Percentiles rank a stretch among this genome's conserved stretches.
Conservation (phyloP, 2,888 invertebrate species). For the Dryomyza anilis region DNA sequence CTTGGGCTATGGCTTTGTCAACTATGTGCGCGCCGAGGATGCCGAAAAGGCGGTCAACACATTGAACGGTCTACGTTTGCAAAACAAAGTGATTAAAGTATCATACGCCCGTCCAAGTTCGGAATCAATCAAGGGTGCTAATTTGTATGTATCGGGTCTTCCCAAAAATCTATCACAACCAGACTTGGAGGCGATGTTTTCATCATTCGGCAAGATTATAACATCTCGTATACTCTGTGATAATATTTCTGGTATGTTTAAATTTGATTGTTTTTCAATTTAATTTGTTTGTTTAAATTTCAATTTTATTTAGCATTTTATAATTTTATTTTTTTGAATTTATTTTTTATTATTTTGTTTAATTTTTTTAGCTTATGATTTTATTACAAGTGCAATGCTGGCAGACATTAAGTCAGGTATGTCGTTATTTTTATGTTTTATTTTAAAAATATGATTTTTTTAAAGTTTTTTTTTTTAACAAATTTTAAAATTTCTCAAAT, state of each 20-base stretch:
- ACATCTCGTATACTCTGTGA: slow-evolving; percentile 97
- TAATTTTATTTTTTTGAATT: background rate
- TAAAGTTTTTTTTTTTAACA: background rate
- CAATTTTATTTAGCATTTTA: background rate
- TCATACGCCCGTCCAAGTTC: slow-evolving; percentile 97
- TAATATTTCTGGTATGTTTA: slow-evolving; percentile 66
- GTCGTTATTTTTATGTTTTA: too few species aligned
- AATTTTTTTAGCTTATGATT: slow-evolving; percentile 35
- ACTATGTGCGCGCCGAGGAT: slow-evolving; percentile 97
- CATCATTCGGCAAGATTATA: slow-evolving; percentile 93
- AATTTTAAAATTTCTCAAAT: background rate
- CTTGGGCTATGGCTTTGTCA: slow-evolving; percentile 99
- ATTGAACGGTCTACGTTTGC: slow-evolving; percentile 95
- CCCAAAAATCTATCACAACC: slow-evolving; percentile 97
- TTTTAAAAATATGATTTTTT: background rate
- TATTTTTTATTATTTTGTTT: slow-evolving; percentile 18
- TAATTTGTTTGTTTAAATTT: background rate
- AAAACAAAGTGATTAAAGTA: slow-evolving; percentile 99
- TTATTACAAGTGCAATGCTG: slow-evolving; percentile 34
- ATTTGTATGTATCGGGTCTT: slow-evolving; percentile 95
- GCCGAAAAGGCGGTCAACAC: slow-evolving; percentile 98
- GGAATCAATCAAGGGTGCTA: slow-evolving; percentile 98
- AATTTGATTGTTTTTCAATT: background rate
- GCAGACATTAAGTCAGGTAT: slow-evolving; percentile 29
- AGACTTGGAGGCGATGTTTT: slow-evolving; percentile 92